Base-by-base conservation (phyloP, 2,113 vertebrate genomes). In the Brienomyrus brachyistius region DNA sequence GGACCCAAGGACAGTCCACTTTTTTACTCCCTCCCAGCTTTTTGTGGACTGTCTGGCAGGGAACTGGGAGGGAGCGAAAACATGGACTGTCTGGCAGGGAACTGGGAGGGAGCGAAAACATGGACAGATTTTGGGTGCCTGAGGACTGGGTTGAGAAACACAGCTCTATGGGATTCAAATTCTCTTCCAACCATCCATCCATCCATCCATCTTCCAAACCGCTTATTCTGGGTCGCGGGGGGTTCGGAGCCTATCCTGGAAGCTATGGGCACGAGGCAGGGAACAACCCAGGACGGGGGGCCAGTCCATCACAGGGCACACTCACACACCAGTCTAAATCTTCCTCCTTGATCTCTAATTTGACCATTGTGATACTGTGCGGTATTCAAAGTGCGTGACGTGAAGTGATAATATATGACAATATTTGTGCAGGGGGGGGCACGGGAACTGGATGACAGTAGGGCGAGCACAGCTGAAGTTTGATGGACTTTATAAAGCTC, bases 401-500 rank as follows among this genome's bases (percentile, higher is more conserved):
- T 70, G 70, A 35, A 77, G 2, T 66, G n/a, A 11, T 56, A 11
- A 31, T 21, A 4, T 17, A 43, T 13, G 0, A 19, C 66, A 74
- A 35, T 40, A 31, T 40, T 13, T 77, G 70, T 35, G 70, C 31
- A 77, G 40, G 40, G 70, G 27, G 70, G 5, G 31, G 70, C 56
- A 62, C 7, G 56, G 59, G 59, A n/a, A n/a, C 6, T 62, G 70
- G 70, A 2, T 56, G 54, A 56, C 5, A 56, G 19, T 21, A 21
- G 17, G 31, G 70, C 31, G n/a, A 2, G 13, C 70, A 15, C 74
- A 21, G 23, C 45, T 23, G 40, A 83, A 43, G 35, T 83, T 45
- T 83, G 45, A 13, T 84, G 21, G 9, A 48, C 21, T 84, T 23
- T n/a, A 21, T 45, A 13, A 13, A n/a, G 21, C 10, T 95, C 97